phyloP scores from a whole-genome alignment of 2,888 invertebrate genomes.

The Pegoplata infirma region DNA sequence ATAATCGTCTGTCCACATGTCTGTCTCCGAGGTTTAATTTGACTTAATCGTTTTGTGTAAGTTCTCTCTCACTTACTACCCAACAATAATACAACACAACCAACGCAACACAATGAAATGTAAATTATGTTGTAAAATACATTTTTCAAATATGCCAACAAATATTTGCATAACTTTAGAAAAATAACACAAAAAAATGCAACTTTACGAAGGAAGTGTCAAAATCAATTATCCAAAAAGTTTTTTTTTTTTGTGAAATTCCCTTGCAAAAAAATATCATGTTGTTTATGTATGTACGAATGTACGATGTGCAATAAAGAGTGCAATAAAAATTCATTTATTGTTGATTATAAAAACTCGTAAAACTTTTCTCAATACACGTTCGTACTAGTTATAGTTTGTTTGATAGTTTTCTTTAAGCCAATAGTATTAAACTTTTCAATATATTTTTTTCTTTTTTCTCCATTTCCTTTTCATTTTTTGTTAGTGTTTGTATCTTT shows the following conservation, averaged over 20 bases:
- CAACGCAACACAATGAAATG: not conserved
- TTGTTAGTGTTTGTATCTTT: constrained; percentile 17
- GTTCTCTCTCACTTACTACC: constrained; percentile 37
- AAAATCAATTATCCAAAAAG: constrained; percentile 38
- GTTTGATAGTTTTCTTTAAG: constrained; percentile 46
- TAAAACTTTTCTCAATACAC: constrained; percentile 47
- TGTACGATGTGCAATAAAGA: constrained; percentile 10
- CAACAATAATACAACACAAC: constrained; percentile 1
- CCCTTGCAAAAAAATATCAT: not conserved
- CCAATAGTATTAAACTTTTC: constrained; percentile 53
- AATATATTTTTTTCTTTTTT: constrained; percentile 8
- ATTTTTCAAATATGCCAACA: constrained; percentile 1
- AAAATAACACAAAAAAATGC: not conserved
- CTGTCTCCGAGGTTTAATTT: constrained; percentile 47
- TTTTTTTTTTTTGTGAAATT: not conserved
- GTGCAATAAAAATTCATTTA: constrained; percentile 50
- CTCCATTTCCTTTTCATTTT: constrained; percentile 1
- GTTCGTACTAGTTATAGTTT: constrained; percentile 38
- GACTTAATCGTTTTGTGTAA: constrained; percentile 43
- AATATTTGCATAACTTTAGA: constrained; percentile 24
- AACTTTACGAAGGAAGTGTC: constrained; percentile 18
- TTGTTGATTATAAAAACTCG: constrained; percentile 44
- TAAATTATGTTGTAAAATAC: not conserved
- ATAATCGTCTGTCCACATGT: no score
- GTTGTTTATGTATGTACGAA: constrained; percentile 14